Base-by-base conservation (phyloP, 2,888 invertebrate species). In the Parapristionchus giblindavisi region DNA sequence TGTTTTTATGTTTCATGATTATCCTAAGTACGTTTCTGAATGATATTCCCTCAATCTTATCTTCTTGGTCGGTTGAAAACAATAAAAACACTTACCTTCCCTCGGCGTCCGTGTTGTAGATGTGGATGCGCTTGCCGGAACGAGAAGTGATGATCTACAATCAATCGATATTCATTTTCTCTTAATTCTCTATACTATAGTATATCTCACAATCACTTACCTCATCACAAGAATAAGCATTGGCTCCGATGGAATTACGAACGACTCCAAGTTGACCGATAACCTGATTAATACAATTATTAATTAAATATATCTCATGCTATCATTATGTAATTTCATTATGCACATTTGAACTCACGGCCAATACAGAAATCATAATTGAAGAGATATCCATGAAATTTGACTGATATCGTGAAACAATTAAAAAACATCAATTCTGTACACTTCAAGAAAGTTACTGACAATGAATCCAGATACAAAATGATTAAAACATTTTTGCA, bases 71-170 rank as follows among this genome's bases (percentile, higher is more conserved):
- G n/a, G n/a, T n/a, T n/a, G n/a, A n/a, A n/a, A n/a, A n/a, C n/a
- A n/a, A n/a, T n/a, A n/a, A n/a, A n/a, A n/a, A 11, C 17, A 17
- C 63, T 63, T 8, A 63, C 63, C 63, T 38, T 1, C 96, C 96
- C 90, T 97, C 96, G 68, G 96, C 95, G 90, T 97, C 96, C 3
- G 96, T 96, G 90, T 97, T 96, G 75, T 93, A 94, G 65, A 97
- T 91, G 76, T 96, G 92, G 72, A 96, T 92, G 77, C 94, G 91
- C n/a, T 91, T 91, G 4, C 95, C 94, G 79, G 93, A 93, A 75
- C 95, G 91, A 6, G 84, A 77, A 3, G 75, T 83, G 75, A 83
- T 81, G 14, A 60, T 65, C 79, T 81, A 48, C 29, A 81, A 65
- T 24, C 4, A 34, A 0, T 24, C 58, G 58, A 29, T 58, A 29